These are phyloP conservation scores for Ptyas mucosa DNA, from an alignment of 2,113 vertebrate species.

Conservation along the genomic window DNA sequence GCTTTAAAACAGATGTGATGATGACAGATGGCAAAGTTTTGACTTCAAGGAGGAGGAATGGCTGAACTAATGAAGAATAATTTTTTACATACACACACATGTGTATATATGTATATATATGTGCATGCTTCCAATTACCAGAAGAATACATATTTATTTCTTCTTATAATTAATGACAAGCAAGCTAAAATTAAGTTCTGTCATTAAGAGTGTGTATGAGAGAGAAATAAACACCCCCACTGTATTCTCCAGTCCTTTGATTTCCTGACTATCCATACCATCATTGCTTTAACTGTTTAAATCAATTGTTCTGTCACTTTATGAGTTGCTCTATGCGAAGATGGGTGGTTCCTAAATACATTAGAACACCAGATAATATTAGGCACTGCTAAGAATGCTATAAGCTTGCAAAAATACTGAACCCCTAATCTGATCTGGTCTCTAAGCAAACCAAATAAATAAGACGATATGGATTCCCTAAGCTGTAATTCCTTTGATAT, in stretches of 20 bases:
- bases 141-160: not conserved
- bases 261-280: not conserved
- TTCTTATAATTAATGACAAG: not conserved
- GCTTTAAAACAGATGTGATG: constrained; percentile 29
- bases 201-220: not conserved
- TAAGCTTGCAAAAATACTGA: not conserved
- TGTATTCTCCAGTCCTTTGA: not conserved
- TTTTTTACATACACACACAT: not conserved
- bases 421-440: not conserved
- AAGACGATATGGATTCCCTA: not conserved
- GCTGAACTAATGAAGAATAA: not conserved
- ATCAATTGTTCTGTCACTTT: not conserved
- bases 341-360: not conserved
- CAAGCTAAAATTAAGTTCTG: not conserved
- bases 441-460: not conserved
- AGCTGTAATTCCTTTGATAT: not conserved
- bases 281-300: not conserved
- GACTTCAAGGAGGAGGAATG: constrained; percentile 44
- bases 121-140: not conserved
- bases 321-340: not conserved
- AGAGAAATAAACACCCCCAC: not conserved
- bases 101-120: not conserved
- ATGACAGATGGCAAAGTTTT: constrained; percentile 25
- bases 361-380: not conserved
- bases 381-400: not conserved